Evolutionary conservation across 1,140 invertebrate genomes (phyloP).

Genomic region (Apis laboriosa): DNA sequence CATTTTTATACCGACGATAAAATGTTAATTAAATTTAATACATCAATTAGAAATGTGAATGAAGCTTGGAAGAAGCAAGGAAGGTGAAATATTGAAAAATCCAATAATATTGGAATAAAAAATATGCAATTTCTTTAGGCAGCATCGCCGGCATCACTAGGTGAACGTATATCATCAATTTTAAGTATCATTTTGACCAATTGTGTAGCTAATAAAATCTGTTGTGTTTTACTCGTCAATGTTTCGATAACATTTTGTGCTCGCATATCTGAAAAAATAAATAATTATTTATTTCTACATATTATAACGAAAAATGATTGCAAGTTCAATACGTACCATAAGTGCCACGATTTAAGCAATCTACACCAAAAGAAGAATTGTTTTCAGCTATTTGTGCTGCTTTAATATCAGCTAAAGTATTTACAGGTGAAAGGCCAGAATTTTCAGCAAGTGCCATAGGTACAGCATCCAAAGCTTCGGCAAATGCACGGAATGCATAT

Average conservation of each 20-base stretch:
- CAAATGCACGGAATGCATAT: conserved; percentile 97
- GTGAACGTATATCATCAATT: conserved; percentile 98
- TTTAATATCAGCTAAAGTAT: conserved; percentile 96
- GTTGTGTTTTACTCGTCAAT: conserved; percentile 97
- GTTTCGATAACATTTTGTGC: conserved; percentile 98
- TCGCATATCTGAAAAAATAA: conserved; percentile 93
- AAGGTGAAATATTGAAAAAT: conserved; percentile 7
- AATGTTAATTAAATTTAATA: conserved; percentile 29
- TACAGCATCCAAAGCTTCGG: conserved; percentile 97
- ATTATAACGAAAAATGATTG: background rate
- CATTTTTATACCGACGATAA: background rate
- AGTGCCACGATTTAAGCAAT: conserved; percentile 95
- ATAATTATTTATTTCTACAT: conserved; percentile 19
- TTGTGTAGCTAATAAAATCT: conserved; percentile 97
- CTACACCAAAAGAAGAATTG: conserved; percentile 95
- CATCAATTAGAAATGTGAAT: conserved; percentile 48
- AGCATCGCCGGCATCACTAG: conserved; percentile 80
- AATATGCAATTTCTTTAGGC: conserved; percentile 31
- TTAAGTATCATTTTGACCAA: conserved; percentile 99
- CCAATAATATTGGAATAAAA: conserved; percentile 16
- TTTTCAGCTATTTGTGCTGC: conserved; percentile 92
- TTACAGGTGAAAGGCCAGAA: conserved; percentile 95
- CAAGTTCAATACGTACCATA: conserved; percentile 81
- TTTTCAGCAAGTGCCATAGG: conserved; percentile 98
- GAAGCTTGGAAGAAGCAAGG: conserved; percentile 41